phyloP scores from a whole-genome alignment of 2,797 vertebrate genomes.

The Spheniscus humboldti region DNA sequence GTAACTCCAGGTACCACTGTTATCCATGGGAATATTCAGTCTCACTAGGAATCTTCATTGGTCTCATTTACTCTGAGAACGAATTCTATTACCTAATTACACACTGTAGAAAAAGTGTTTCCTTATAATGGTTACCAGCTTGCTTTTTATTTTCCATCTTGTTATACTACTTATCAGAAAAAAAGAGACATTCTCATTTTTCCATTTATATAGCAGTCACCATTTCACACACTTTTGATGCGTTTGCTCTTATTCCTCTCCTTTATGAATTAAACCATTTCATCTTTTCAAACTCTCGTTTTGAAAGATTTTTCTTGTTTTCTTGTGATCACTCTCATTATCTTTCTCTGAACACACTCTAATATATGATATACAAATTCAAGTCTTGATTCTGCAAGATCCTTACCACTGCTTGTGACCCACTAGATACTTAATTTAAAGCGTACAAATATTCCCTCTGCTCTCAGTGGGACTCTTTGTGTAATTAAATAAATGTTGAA shows the following conservation, averaged over 20 bases:
- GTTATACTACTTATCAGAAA: not conserved
- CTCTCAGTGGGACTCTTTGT: not conserved
- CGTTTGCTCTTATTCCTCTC: not conserved
- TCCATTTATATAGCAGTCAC: not conserved
- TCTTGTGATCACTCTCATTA: not conserved
- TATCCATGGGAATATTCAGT: not conserved
- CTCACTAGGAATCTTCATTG: not conserved
- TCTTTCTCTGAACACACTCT: not conserved
- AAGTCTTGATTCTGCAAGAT: not conserved
- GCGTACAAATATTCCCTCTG: not conserved
- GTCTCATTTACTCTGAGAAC: not conserved
- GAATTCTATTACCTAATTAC: not conserved
- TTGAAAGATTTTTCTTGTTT: not conserved
- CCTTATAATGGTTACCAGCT: not conserved
- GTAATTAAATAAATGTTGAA: slow-evolving; percentile 10
- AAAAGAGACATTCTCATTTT: not conserved
- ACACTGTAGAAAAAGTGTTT: not conserved
- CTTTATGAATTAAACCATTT: not conserved
- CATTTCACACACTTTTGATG: not conserved
- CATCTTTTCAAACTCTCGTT: not conserved
- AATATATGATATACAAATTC: not conserved
- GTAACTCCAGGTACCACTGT: not conserved
- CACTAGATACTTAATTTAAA: slow-evolving; percentile 13
- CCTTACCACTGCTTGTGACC: not conserved
- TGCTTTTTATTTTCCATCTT: not conserved